Evolutionary conservation across 1,140 invertebrate species (phyloP), one percentile per base, ranked within the genome.

Genomic region (Sarcophaga bullata): DNA sequence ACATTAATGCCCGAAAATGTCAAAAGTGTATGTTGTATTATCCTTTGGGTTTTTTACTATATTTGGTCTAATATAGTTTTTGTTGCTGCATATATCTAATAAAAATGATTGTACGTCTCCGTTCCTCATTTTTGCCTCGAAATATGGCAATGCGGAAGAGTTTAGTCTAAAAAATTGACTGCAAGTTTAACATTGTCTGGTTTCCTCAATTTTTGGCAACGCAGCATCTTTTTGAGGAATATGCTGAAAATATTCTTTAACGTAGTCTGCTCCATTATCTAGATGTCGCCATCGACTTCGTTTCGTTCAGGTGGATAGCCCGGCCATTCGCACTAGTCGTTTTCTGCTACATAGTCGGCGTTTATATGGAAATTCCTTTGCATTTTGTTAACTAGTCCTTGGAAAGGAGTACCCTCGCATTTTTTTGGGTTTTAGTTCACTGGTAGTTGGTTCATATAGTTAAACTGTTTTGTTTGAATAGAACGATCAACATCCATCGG

Each of bases 141-240:
- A 84, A 48, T 86, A 86, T 10, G 85, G 84, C 8, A 86, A 73
- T 17, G 83, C 85, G 81, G 85, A 85, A 75, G 73, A 62, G 15
- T 46, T 47, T 75, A 75, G 48, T 75, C 10, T 48, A 48, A 75
- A 75, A 75, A 75, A 75, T 75, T 46, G 13, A 62, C 25, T 37
- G 25, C 25, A 37, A 37, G 25, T 37, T 92, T 37, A 37, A 62
- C 52, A 9, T 54, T 9, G 15, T 54, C 15, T 54, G 52, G 52
- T 54, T 4, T 13, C 52, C 8, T 54, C 6, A 54, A 13, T 54
- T 54, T 54, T 15, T 15, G 0, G 4, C 10, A 15, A 4, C 7
- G 15, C 4, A 54, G 10, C 52, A 54, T 54, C 10, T 54, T 8
- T 1, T 52, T 52, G 13, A 10, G 1, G 50, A 6, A 52, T 1